Evolutionary conservation across 2,113 vertebrate species (phyloP).

Genomic region (Psammodynastes pulverulentus): DNA sequence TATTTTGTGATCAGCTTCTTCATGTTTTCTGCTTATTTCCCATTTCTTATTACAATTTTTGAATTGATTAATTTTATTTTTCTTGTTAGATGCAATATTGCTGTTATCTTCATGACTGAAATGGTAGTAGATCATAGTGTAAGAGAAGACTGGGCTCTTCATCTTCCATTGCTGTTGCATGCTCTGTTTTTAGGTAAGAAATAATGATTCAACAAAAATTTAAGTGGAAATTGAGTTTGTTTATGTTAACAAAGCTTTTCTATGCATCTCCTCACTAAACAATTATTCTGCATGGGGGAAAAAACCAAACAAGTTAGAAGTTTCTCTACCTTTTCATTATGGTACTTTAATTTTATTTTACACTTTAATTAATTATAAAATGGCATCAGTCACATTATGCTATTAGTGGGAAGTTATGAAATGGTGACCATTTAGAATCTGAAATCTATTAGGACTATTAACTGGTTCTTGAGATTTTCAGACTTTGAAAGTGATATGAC

Average conservation of each 20-base stretch:
- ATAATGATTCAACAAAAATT: constrained; percentile 8
- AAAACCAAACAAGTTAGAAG: background rate
- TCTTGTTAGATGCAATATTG: constrained; percentile 89
- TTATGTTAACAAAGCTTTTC: background rate
- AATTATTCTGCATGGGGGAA: background rate
- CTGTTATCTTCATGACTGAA: constrained; percentile 98
- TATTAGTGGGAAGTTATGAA: background rate
- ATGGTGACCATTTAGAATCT: background rate
- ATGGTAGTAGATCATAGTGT: constrained; percentile 99
- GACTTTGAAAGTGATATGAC: background rate
- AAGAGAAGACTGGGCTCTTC: constrained; percentile 96
- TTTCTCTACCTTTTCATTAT: background rate
- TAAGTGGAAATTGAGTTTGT: background rate
- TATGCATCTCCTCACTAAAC: background rate
- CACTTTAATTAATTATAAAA: background rate
- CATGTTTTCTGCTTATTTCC: background rate
- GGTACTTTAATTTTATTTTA: background rate
- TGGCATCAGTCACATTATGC: background rate
- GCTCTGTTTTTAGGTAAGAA: constrained; percentile 92
- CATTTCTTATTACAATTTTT: background rate
- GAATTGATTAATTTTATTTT: constrained; percentile 29
- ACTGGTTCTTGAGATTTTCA: background rate
- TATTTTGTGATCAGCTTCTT: background rate
- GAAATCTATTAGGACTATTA: background rate
- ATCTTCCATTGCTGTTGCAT: constrained; percentile 90